Evolutionary conservation across 2,888 invertebrate genomes (phyloP).

Genomic region (Cantharis lateralis): DNA sequence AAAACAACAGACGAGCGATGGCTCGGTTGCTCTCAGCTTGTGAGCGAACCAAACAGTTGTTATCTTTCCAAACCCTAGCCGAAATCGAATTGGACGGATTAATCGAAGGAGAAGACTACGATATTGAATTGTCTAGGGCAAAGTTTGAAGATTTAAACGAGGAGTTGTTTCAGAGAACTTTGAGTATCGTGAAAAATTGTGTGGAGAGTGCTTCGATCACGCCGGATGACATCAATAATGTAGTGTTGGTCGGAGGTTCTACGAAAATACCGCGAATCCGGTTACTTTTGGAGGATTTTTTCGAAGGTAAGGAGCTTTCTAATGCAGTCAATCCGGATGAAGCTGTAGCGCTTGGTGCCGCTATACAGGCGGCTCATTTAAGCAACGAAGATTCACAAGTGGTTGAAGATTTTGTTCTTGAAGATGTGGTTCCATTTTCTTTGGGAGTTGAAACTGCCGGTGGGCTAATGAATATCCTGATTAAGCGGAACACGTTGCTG

Average conservation of each 20-base stretch:
- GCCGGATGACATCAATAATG: constrained; percentile 81
- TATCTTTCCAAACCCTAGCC: neutral
- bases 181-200: constrained; percentile 75
- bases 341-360: constrained; percentile 92
- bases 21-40: neutral
- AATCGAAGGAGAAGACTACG: constrained; percentile 88
- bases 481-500: constrained; percentile 91
- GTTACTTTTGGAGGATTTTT: constrained; percentile 87
- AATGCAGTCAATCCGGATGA: constrained; percentile 93
- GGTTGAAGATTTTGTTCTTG: constrained; percentile 59
- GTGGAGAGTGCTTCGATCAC: constrained; percentile 91
- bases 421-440: constrained; percentile 87
- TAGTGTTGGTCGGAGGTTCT: constrained; percentile 88
- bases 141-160: constrained; percentile 92
- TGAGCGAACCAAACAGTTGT: neutral
- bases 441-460: constrained; percentile 84
- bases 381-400: neutral
- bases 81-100: constrained; percentile 87
- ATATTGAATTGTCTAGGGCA: constrained; percentile 86
- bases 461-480: constrained; percentile 89
- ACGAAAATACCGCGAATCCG: constrained; percentile 95
- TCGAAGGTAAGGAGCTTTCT: constrained; percentile 83
- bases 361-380: constrained; percentile 90
- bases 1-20: neutral
- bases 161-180: constrained; percentile 71